Evolutionary conservation across 2,113 vertebrate species (phyloP).

Genomic region (Jaculus jaculus): DNA sequence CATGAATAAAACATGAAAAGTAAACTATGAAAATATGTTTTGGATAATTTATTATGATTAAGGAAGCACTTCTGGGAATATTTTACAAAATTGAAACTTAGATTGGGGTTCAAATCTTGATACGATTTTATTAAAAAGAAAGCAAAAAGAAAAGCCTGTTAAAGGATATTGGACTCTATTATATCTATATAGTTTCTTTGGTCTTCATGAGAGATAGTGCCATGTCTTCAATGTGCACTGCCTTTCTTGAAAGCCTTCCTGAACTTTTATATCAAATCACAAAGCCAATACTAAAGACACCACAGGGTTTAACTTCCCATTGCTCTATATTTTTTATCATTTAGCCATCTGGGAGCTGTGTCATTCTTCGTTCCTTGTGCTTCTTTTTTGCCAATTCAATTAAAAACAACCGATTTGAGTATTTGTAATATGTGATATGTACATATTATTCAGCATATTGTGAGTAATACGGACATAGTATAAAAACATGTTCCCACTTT

Average conservation of each 20-base stretch:
- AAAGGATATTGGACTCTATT: not conserved
- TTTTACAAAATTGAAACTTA: constrained; percentile 17
- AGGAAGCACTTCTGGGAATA: constrained; percentile 32
- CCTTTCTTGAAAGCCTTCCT: not conserved
- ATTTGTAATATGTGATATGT: not conserved
- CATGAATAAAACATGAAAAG: constrained; percentile 66
- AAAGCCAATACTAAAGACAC: not conserved
- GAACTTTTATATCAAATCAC: not conserved
- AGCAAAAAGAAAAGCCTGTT: not conserved
- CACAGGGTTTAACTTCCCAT: not conserved
- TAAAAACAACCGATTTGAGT: not conserved
- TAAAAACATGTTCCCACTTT: not conserved
- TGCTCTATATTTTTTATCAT: constrained; percentile 29
- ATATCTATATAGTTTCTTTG: not conserved
- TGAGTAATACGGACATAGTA: not conserved
- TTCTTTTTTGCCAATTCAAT: constrained; percentile 13
- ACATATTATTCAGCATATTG: not conserved
- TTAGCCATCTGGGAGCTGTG: not conserved
- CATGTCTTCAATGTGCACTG: not conserved
- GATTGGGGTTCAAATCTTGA: not conserved
- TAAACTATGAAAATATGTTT: constrained; percentile 54
- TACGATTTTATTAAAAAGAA: constrained; percentile 30
- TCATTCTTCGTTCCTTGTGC: fast-evolving
- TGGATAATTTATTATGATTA: constrained; percentile 62
- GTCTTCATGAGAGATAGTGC: not conserved